Evolutionary conservation across 2,888 invertebrate species (phyloP), one percentile per base, ranked within the genome.

Genomic region (Leucophora obtusa): DNA sequence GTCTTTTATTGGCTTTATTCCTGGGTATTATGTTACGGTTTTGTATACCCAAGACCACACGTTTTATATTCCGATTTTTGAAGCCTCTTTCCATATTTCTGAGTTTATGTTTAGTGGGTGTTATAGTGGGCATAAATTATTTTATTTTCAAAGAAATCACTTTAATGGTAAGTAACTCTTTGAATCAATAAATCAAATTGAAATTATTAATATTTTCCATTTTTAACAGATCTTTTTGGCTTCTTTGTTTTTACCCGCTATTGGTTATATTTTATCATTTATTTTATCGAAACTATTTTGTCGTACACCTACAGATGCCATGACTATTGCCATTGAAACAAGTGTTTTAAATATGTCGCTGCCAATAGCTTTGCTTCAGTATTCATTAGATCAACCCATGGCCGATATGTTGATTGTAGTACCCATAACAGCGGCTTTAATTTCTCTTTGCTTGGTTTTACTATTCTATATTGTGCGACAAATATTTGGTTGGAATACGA

Each of bases 281-380:
- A 17, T 92, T 1, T 84, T 93, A 1, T 93, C 95, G 0, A 89
- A 91, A 38, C 15, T 93, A 0, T 91, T 92, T 14, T 91, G 92
- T 18, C 94, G 94, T 86, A 91, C 93, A 1, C 89, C 92, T 69
- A 89, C 92, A 8, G 95, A 96, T 87, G 91, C 93, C 11, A 90
- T 95, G 43, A 96, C 97, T 7, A 96, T 97, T 85, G 94, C 95
- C 56, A 94, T 97, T 63, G 97, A 97, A 91, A 95, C 96, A 0
- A 96, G 97, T 68, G 93, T 97, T 43, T 96, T 97, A 89, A 97
- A 97, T 91, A 96, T 96, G 0, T 96, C 96, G 59, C 94, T 97
- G 82, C 93, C 97, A 1, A 97, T 97, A 86, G 95, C 97, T 88
- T 91, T 97, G 86, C 91, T 97, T 75, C 91, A 95, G 79, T 94